Evolutionary conservation across 2,113 vertebrate species (phyloP), one percentile per base, ranked within the genome.

Genomic region (Marmota monax): DNA sequence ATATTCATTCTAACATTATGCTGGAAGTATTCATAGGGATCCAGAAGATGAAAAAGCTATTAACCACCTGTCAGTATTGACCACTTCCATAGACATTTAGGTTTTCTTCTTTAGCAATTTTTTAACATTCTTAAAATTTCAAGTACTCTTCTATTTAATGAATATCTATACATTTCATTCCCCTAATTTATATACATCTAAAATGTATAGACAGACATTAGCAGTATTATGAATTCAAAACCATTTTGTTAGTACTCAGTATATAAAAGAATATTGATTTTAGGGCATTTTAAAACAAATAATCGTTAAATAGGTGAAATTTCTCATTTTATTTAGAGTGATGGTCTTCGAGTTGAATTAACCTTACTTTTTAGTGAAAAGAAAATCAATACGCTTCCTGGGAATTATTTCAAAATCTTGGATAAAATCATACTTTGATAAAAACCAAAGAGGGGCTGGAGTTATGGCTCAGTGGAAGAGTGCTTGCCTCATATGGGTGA

Each of bases 101-200:
- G 70, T 56, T 78, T 96, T 83, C 56, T 65, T 82, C 79, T 61
- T 51, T 79, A 85, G 51, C 39, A 61, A 42, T 85, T 91, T 84
- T 85, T 91, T 84, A 84, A 88, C 34, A 61, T 69, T 95, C 53
- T 93, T 90, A 91, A 89, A 74, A 86, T 78, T 88, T 27, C 79
- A 92, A 58, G 34, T 91, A 48, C 29, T n/a, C n/a, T 58, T 84
- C 90, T 84, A 67, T 58, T 94, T 34, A 93, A 90, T 63, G 86
- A 72, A 27, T 85, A 77, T 11, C 51, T 29, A 6, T 58, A 51
- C 25, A 58, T 58, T 58, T 58, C 22, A 0, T 23, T 20, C 20
- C 56, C 56, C 56, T 22, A 22, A 22, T 58, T 58, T 58, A 22
- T 45, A 45, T 45, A 53, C 8, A 45, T 45, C 45, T 45, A 9